These are phyloP conservation scores for Diploscapter pachys DNA, from an alignment of 1,140 invertebrate genomes.

Conservation along the genomic window DNA sequence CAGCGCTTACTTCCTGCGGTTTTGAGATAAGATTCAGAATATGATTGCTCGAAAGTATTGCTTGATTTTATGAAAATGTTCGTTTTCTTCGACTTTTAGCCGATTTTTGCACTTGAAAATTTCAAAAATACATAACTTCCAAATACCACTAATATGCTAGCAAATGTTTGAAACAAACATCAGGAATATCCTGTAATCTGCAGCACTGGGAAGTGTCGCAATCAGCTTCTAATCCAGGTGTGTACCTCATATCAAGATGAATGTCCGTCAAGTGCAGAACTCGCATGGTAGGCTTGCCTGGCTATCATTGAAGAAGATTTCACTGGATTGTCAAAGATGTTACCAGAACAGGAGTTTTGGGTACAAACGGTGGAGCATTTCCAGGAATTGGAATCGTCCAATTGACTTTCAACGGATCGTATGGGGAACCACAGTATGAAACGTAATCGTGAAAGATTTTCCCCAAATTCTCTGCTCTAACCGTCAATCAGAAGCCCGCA, in stretches of 20 bases:
- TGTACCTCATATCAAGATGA: constrained; percentile 30
- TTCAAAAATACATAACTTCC: no score
- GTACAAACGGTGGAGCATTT: constrained; percentile 37
- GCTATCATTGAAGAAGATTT: not conserved
- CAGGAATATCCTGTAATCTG: constrained; percentile 15
- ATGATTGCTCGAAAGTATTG: constrained; percentile 34
- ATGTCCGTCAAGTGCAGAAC: constrained; percentile 29
- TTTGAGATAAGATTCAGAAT: no score
- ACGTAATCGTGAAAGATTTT: not conserved
- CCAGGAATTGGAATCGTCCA: constrained; percentile 49
- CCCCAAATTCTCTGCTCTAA: not conserved
- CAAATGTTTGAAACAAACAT: not conserved
- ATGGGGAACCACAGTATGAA: constrained; percentile 38
- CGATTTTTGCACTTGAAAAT: not conserved
- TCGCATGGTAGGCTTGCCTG: constrained; percentile 23
- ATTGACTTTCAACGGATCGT: constrained; percentile 35
- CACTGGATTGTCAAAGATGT: not conserved
- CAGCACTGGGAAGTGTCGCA: constrained; percentile 30
- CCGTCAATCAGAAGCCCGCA: constrained; percentile 9
- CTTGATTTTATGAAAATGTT: constrained; percentile 44
- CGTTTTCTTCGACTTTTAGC: constrained; percentile 35
- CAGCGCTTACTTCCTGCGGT: constrained; percentile 9
- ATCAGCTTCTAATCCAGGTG: constrained; percentile 14
- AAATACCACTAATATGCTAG: no score
- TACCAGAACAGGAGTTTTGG: constrained; percentile 25